Evolutionary conservation across 2,113 vertebrate genomes (phyloP).

Genomic region (Lanius ludovicianus): DNA sequence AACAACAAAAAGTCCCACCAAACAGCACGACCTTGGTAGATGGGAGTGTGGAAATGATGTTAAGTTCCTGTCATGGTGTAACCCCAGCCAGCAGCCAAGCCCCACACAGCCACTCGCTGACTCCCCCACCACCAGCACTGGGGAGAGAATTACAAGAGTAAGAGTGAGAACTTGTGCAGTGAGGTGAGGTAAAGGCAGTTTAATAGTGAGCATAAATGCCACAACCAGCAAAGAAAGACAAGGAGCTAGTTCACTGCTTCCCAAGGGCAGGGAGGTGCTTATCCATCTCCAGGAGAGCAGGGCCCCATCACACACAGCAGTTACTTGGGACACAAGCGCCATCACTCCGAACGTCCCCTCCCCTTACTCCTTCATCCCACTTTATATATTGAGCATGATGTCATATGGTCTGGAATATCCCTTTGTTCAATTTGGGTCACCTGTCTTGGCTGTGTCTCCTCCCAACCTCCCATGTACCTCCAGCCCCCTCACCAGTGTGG

Average conservation of each 20-base stretch:
- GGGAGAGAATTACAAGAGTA: not conserved
- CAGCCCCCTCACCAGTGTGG: fast-evolving
- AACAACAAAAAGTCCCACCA: not conserved
- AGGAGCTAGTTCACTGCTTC: not conserved
- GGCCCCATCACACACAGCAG: fast-evolving
- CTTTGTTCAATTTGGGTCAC: not conserved
- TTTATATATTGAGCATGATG: not conserved
- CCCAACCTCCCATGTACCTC: fast-evolving
- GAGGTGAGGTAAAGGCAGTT: not conserved
- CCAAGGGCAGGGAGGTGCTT: not conserved
- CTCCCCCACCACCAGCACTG: not conserved
- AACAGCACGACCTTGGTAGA: not conserved
- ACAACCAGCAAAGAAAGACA: not conserved
- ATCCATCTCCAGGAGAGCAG: not conserved
- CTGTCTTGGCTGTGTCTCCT: not conserved
- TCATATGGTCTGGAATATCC: not conserved
- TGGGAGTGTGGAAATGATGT: not conserved
- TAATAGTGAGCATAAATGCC: not conserved
- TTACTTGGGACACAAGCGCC: not conserved
- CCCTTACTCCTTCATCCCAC: not conserved
- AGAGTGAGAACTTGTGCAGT: not conserved
- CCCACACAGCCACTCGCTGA: not conserved
- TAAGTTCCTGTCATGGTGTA: not conserved
- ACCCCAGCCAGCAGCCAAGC: not conserved
- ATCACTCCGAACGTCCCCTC: fast-evolving